Percentiles rank a stretch among this genome's conserved stretches.
Conservation (phyloP, 1,140 invertebrate genomes). For the Lasioglossum albipes region DNA sequence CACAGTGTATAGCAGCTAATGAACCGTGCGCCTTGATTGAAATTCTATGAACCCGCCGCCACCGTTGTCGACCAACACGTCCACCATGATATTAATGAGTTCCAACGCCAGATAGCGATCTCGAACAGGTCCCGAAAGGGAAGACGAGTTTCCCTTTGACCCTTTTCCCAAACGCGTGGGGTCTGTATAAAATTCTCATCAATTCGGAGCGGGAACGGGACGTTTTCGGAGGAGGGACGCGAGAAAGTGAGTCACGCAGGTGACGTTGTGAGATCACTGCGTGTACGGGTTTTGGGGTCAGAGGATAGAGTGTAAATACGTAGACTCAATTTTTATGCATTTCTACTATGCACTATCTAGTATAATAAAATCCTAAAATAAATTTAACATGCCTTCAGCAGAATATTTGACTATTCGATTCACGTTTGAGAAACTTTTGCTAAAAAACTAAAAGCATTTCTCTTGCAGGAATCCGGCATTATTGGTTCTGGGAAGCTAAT, state of each 20-base stretch:
- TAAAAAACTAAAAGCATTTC: no score
- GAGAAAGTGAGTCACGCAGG: constrained; percentile 53
- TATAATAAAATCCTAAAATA: no score
- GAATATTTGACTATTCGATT: no score
- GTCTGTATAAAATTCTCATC: constrained; percentile 31
- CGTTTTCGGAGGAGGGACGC: constrained; percentile 14
- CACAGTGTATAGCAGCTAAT: not conserved
- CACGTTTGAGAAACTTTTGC: no score
- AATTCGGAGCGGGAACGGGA: constrained; percentile 1
- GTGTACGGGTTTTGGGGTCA: constrained; percentile 27
- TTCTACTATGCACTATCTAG: no score
- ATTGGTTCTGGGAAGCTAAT: no score
- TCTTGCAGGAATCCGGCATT: no score
- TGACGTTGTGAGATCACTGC: constrained; percentile 37
- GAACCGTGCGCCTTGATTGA: not conserved
- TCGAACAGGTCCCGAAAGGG: not conserved
- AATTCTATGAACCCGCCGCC: not conserved
- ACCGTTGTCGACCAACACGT: not conserved
- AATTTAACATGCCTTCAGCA: no score
- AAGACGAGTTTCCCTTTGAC: not conserved
- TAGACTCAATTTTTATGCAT: no score
- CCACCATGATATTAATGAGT: not conserved
- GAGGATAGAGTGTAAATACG: not conserved
- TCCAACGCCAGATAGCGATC: not conserved
- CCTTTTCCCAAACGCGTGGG: not conserved